phyloP scores from a whole-genome alignment of 2,113 vertebrate species.

The Terrapene triunguis region DNA sequence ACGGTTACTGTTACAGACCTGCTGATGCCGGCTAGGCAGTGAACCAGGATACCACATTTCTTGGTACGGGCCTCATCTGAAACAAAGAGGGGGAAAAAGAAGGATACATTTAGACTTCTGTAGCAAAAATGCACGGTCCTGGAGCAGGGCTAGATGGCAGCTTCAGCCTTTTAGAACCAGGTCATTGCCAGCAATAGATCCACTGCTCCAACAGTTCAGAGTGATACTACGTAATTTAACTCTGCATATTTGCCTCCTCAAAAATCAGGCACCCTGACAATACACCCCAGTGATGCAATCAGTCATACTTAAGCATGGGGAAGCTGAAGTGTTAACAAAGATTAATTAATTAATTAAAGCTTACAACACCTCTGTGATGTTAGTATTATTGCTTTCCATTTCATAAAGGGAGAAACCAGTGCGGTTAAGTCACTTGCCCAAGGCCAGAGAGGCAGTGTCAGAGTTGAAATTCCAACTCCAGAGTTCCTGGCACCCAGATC shows the following conservation, averaged over 20 bases:
- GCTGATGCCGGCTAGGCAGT: slow-evolving; percentile 98
- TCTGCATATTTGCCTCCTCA: neutral
- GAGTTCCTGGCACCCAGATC: neutral
- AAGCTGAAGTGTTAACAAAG: neutral
- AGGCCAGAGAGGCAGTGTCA: neutral
- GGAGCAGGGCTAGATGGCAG: slow-evolving; percentile 52
- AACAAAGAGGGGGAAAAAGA: slow-evolving; percentile 71
- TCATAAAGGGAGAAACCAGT: neutral
- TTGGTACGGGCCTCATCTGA: slow-evolving; percentile 97
- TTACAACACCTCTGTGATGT: neutral
- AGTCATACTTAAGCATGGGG: neutral
- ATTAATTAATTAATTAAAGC: neutral
- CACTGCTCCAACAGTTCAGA: neutral
- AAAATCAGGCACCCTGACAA: neutral
- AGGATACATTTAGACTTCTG: slow-evolving; percentile 50
- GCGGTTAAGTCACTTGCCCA: neutral
- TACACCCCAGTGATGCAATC: neutral
- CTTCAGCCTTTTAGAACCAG: slow-evolving; percentile 16
- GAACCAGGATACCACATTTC: slow-evolving; percentile 98
- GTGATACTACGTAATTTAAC: neutral
- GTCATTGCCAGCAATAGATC: neutral
- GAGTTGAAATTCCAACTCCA: neutral
- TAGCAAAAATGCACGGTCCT: neutral
- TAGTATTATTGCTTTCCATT: fast-evolving
- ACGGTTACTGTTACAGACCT: slow-evolving; percentile 98